A percentile compares a stretch with the other conserved stretches of the same genome.
phyloP scores from a whole-genome alignment of 2,113 vertebrate species.

The Eptesicus fuscus region DNA sequence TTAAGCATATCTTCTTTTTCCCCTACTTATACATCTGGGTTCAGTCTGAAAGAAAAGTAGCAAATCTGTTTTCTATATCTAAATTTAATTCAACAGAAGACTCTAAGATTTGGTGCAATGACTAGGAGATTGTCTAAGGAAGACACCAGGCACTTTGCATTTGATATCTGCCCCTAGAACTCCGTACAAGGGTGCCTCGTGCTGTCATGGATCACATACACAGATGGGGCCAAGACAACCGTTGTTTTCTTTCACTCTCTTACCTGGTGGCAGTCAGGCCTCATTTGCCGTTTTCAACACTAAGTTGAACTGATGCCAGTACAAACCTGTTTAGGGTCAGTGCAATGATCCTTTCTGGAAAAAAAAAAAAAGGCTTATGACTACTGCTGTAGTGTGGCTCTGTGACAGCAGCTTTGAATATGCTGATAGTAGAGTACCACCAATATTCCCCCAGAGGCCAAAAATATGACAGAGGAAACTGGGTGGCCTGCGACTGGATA shows the following conservation, averaged over 20 bases:
- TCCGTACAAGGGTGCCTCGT: too few relatives aligned
- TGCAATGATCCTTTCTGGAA: background rate
- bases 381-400: background rate
- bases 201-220: background rate
- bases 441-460: background rate
- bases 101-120: background rate
- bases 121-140: background rate
- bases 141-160: background rate
- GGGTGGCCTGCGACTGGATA: accelerated
- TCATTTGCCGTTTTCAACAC: background rate
- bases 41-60: background rate
- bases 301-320: background rate
- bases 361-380: background rate
- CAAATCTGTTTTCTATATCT: background rate
- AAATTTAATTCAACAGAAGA: background rate
- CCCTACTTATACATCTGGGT: background rate
- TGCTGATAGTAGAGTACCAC: accelerated
- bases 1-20: background rate
- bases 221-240: background rate
- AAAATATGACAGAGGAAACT: background rate
- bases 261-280: background rate
- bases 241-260: background rate
- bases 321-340: background rate
- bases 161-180: background rate
- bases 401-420: background rate